Evolutionary conservation across 2,797 vertebrate species (phyloP).

Genomic region (Sarcoramphus papa): DNA sequence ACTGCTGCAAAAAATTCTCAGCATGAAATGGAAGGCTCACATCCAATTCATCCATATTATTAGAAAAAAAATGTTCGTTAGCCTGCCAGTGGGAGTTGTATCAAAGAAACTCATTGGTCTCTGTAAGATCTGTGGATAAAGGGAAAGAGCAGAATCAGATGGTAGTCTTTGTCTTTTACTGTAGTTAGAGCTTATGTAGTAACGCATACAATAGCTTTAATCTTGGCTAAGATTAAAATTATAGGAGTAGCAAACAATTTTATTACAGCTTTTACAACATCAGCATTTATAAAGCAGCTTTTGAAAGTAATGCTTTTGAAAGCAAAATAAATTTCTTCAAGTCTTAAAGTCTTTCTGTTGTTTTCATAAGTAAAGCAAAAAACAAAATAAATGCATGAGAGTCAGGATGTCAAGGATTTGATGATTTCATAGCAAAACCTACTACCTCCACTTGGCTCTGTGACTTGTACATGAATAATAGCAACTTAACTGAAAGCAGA

Average conservation of each 20-base stretch:
- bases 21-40: constrained; percentile 73
- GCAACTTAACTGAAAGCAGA: not conserved
- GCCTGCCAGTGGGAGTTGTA: constrained; percentile 79
- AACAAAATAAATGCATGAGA: not conserved
- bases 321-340: not conserved
- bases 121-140: constrained; percentile 70
- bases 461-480: not conserved
- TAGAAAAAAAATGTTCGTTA: constrained; percentile 84
- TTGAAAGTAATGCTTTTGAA: not conserved
- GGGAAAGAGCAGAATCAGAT: not conserved
- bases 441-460: not conserved
- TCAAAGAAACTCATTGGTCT: constrained; percentile 86
- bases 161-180: not conserved
- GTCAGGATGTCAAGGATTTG: not conserved
- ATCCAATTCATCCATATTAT: constrained; percentile 84
- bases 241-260: not conserved
- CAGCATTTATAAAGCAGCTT: not conserved
- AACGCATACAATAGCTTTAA: not conserved
- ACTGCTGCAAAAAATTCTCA: constrained; percentile 80
- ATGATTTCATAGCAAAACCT: not conserved
- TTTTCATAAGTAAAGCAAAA: not conserved
- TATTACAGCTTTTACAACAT: not conserved
- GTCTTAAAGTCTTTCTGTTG: not conserved
- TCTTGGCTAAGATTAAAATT: not conserved
- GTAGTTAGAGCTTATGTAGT: not conserved